Percentiles rank a stretch among this genome's conserved stretches.
phyloP scores from a whole-genome alignment of 1,140 invertebrate genomes.

The Aphelinus atriplicis region DNA sequence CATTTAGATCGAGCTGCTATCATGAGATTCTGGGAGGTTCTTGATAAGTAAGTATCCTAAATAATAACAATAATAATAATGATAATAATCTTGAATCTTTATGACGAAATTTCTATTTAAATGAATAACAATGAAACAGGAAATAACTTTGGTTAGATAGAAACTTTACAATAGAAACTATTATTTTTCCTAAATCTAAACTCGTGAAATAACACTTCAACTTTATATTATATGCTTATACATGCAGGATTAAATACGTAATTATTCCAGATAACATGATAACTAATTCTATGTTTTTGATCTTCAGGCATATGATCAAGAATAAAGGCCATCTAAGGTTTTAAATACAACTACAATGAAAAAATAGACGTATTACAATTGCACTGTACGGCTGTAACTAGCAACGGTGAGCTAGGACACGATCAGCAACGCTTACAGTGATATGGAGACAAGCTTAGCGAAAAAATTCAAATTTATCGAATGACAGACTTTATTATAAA shows the following conservation, averaged over 20 bases:
- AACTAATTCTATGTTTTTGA: slow-evolving; percentile 49
- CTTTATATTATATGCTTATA: neutral
- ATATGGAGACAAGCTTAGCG: too few species aligned
- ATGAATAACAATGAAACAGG: too few species aligned
- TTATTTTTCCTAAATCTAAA: too few species aligned
- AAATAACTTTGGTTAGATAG: too few species aligned
- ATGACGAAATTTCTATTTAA: too few species aligned
- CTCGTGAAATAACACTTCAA: slow-evolving; percentile 10
- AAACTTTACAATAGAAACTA: too few species aligned
- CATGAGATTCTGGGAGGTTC: slow-evolving; percentile 96
- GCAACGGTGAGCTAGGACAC: neutral
- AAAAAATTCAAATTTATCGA: too few species aligned
- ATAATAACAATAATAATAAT: neutral
- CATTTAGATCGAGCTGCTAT: slow-evolving; percentile 96
- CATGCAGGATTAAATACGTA: too few species aligned
- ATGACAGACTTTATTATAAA: too few species aligned
- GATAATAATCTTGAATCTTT: too few species aligned
- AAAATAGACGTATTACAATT: slow-evolving; percentile 23
- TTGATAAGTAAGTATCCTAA: slow-evolving; percentile 83
- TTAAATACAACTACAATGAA: slow-evolving; percentile 62
- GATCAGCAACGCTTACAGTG: too few species aligned
- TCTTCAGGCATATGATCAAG: slow-evolving; percentile 89
- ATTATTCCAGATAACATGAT: too few species aligned
- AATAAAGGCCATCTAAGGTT: slow-evolving; percentile 91
- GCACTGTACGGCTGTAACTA: neutral